These are phyloP conservation scores for Aphidius gifuensis DNA, from an alignment of 1,140 invertebrate genomes.

Conservation along the genomic window DNA sequence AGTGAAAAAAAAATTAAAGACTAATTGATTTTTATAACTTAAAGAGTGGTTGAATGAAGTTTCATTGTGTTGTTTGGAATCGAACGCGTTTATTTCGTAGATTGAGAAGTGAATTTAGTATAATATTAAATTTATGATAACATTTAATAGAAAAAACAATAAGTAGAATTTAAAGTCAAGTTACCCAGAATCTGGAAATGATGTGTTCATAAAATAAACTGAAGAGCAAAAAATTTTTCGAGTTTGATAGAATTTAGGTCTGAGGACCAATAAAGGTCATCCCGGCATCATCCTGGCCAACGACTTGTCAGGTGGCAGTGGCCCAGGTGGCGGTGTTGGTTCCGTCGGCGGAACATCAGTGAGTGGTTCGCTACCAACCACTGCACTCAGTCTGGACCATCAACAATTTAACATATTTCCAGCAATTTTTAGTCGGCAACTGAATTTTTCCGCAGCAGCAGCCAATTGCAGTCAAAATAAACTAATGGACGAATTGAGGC, in stretches of 20 bases:
- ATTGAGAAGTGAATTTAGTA: too few species aligned
- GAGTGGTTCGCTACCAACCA: conserved; percentile 46
- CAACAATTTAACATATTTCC: conserved; percentile 88
- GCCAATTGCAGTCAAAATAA: conserved; percentile 67
- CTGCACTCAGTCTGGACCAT: conserved; percentile 60
- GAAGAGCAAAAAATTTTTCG: neutral
- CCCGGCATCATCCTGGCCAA: conserved; percentile 56
- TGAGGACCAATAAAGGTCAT: conserved; percentile 44
- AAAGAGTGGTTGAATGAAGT: too few species aligned
- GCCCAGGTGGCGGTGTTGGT: conserved; percentile 47
- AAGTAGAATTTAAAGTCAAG: conserved; percentile 47
- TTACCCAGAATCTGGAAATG: conserved; percentile 24
- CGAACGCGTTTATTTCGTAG: too few species aligned
- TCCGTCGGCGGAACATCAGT: conserved; percentile 47
- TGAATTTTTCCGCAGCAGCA: conserved; percentile 72
- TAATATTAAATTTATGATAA: too few species aligned
- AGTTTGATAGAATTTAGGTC: neutral
- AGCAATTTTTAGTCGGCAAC: conserved; percentile 80
- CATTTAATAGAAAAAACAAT: conserved; percentile 35
- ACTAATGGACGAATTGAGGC: conserved; percentile 79
- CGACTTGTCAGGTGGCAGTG: conserved; percentile 54
- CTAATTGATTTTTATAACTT: too few species aligned
- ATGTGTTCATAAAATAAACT: conserved; percentile 7
- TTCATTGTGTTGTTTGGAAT: too few species aligned
- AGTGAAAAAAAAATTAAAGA: too few species aligned